Evolutionary conservation across 2,113 vertebrate genomes (phyloP).

Genomic region (Hypocryptadius cinnamomeus): DNA sequence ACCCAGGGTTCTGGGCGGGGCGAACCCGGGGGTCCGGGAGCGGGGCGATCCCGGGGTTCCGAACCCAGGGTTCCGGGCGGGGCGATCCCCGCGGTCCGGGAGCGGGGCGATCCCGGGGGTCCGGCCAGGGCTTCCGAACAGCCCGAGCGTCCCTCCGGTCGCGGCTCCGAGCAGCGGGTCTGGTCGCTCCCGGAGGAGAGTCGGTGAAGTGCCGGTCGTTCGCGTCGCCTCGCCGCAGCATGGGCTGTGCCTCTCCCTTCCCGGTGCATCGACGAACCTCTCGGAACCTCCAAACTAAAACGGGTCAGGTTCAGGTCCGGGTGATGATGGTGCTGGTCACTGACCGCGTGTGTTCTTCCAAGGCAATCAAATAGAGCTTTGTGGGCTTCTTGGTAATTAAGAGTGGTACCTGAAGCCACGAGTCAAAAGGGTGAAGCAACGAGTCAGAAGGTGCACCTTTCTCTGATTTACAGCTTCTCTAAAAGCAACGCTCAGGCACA

Average conservation of each 20-base stretch:
- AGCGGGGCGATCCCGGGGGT: too few relatives aligned
- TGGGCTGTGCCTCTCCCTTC: too few relatives aligned
- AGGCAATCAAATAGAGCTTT: neutral
- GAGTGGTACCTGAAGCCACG: neutral
- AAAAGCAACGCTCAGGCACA: neutral
- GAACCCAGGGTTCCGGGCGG: too few relatives aligned
- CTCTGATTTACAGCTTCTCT: neutral
- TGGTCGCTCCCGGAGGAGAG: neutral
- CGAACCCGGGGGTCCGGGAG: too few relatives aligned
- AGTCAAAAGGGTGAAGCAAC: neutral
- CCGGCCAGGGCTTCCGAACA: too few relatives aligned
- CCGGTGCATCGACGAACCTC: neutral
- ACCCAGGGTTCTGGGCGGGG: too few relatives aligned
- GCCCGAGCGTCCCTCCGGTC: neutral
- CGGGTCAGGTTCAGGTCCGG: accelerated
- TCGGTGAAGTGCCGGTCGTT: neutral
- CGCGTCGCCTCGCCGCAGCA: too few relatives aligned
- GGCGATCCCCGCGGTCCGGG: too few relatives aligned
- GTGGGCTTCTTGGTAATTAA: neutral
- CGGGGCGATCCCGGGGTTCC: too few relatives aligned
- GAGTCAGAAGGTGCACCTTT: neutral
- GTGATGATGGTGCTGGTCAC: neutral
- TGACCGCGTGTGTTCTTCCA: neutral
- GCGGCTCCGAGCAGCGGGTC: too few relatives aligned
- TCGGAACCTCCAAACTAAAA: too few relatives aligned